Conservation (phyloP, 1,140 invertebrate genomes). For the Temnothorax nylanderi region DNA sequence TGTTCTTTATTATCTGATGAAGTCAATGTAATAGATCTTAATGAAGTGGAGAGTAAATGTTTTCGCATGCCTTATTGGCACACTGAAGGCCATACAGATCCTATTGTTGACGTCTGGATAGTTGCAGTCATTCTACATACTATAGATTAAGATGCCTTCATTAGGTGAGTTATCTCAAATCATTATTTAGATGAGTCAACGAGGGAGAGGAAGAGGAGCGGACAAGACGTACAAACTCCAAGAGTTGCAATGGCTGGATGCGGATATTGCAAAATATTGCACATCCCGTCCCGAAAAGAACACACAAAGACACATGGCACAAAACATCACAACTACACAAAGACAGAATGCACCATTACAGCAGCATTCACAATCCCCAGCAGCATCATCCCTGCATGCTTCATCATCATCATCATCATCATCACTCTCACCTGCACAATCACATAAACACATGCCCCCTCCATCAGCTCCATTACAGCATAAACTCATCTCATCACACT, state of each 20-base stretch:
- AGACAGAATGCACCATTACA: background rate
- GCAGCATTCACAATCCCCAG: background rate
- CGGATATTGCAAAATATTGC: conserved; percentile 1
- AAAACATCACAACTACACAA: conserved; percentile 6
- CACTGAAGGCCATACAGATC: background rate
- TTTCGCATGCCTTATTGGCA: conserved; percentile 15
- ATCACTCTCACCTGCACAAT: background rate
- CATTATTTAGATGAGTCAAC: conserved; percentile 3
- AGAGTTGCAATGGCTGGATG: background rate
- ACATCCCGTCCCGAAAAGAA: background rate
- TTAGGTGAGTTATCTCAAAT: background rate
- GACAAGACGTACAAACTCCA: background rate
- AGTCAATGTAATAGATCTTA: background rate
- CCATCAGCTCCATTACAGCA: no score
- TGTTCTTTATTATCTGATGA: conserved; percentile 3
- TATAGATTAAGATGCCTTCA: background rate
- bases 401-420: background rate
- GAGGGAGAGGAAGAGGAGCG: background rate
- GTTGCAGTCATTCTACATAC: conserved; percentile 9
- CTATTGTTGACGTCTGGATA: background rate
- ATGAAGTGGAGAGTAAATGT: conserved; percentile 10
- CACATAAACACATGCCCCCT: background rate
- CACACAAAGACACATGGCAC: background rate
- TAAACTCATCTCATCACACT: background rate
- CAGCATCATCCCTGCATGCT: background rate